Evolutionary conservation across 2,113 vertebrate genomes (phyloP).

Genomic region (Nothocercus nigrocapillus): DNA sequence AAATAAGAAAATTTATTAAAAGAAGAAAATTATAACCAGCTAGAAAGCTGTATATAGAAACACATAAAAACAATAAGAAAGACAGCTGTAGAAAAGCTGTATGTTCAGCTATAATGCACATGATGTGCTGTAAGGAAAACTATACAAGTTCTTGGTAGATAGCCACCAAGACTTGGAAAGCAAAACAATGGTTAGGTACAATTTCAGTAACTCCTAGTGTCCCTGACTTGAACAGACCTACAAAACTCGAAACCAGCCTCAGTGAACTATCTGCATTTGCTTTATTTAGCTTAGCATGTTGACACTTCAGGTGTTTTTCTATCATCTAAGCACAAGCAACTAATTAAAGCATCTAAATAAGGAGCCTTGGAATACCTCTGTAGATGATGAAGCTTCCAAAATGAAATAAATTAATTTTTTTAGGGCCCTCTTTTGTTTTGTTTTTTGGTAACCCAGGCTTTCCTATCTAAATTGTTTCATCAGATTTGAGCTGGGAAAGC

Average conservation of each 20-base stretch:
- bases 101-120: background rate
- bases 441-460: background rate
- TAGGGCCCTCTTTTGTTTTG: background rate
- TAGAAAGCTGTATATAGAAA: background rate
- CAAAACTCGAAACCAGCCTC: background rate
- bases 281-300: background rate
- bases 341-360: background rate
- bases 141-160: background rate
- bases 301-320: background rate
- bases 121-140: background rate
- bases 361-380: fast-evolving
- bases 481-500: background rate
- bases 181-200: background rate
- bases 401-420: background rate
- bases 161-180: background rate
- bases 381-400: background rate
- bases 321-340: background rate
- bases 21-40: background rate
- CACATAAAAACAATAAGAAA: background rate
- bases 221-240: background rate
- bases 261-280: background rate
- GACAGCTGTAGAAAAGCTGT: background rate
- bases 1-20: background rate
- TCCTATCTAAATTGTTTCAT: background rate
- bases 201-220: background rate